These are phyloP conservation scores for Rattus rattus DNA, from an alignment of 2,113 vertebrate genomes.

Conservation along the genomic window DNA sequence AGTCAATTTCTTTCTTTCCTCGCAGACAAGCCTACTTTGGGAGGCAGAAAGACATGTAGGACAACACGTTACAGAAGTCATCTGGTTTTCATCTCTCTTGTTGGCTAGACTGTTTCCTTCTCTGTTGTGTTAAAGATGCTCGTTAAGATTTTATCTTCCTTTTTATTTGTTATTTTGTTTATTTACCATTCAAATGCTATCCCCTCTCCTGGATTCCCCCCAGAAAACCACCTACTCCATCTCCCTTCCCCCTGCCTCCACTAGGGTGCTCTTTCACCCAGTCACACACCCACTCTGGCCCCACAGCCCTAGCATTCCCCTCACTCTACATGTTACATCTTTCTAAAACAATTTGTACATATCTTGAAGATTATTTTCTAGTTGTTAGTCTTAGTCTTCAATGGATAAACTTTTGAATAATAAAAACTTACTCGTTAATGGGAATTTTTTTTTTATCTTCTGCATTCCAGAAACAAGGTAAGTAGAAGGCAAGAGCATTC, in stretches of 20 bases:
- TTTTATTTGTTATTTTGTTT: too few relatives aligned
- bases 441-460: constrained; percentile 78
- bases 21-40: constrained; percentile 16
- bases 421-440: constrained; percentile 92
- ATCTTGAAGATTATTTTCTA: constrained; percentile 51
- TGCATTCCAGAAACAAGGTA: neutral
- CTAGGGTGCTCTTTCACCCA: too few relatives aligned
- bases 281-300: too few relatives aligned
- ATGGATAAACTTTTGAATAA: constrained; percentile 46
- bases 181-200: too few relatives aligned
- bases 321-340: neutral
- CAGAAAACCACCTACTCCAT: too few relatives aligned
- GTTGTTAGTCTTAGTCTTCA: neutral
- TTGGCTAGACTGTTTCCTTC: constrained; percentile 72
- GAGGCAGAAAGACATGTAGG: neutral
- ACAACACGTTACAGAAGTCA: neutral
- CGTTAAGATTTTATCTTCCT: neutral
- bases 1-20: neutral
- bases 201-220: too few relatives aligned
- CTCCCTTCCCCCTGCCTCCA: too few relatives aligned
- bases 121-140: neutral
- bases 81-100: neutral
- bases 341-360: neutral
- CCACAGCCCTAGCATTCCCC: too few relatives aligned
- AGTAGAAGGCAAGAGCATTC: neutral